These are phyloP conservation scores for Lytechinus variegatus DNA, from an alignment of 35 echinoderm and acorn worm genomes.

Conservation along the genomic window DNA sequence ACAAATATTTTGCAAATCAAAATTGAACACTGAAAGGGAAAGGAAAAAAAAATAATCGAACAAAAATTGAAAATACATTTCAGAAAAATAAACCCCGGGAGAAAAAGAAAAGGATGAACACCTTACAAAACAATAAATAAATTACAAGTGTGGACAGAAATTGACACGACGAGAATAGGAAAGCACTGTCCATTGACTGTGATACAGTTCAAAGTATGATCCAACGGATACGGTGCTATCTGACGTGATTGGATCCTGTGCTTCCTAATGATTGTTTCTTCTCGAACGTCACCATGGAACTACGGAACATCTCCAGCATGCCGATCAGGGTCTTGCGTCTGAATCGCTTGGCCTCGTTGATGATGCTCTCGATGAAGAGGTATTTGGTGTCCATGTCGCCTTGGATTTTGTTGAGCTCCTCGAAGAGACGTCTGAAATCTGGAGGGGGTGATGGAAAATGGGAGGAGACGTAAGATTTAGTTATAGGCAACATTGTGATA, in stretches of 20 bases:
- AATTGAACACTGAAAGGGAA: not conserved
- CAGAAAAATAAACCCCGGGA: not conserved
- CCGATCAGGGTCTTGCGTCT: conserved; percentile 80
- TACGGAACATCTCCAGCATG: conserved; percentile 75
- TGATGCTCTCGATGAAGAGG: conserved; percentile 91
- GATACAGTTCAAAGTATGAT: conserved; percentile 16
- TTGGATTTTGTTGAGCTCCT: conserved; percentile 66
- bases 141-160: not conserved
- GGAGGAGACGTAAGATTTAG: not conserved
- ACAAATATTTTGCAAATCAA: not conserved
- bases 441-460: not conserved
- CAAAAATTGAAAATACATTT: not conserved
- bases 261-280: conserved; percentile 48
- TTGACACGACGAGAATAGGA: not conserved
- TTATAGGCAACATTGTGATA: no score
- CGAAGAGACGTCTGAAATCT: conserved; percentile 91
- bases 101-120: not conserved
- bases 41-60: not conserved
- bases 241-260: conserved; percentile 29
- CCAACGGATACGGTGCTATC: conserved; percentile 41
- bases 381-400: conserved; percentile 87
- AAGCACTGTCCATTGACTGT: not conserved
- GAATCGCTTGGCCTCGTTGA: conserved; percentile 91
- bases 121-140: not conserved
- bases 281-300: conserved; percentile 65